Evolutionary conservation across 2,113 vertebrate genomes (phyloP), one percentile per base, ranked within the genome.

Genomic region (Megaceryle maxima): DNA sequence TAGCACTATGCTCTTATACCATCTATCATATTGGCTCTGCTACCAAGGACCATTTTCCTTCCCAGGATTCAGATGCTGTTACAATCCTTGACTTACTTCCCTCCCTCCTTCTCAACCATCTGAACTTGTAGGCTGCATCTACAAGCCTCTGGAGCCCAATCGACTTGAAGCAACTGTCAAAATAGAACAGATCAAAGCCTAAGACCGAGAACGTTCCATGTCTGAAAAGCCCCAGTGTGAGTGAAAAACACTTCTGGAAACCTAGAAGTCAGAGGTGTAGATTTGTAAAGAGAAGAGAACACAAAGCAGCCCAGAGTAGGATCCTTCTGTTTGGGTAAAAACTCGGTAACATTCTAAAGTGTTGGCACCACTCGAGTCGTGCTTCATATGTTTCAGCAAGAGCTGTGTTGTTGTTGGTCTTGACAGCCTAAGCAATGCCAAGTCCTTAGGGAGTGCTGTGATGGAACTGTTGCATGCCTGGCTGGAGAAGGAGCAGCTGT

Each of bases 401-500:
- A 3, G 0, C 66, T 7, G 57, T 66, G 83, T 0, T 90, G 72
- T 19, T 92, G 76, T 22, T 63, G 91, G 78, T 81, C 67, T 14
- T 62, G 92, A 90, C 66, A 77, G 82, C 17, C 25, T 0, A 3
- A 78, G 75, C 82, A 13, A 50, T 81, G 83, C 83, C 82, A 83
- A 86, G 64, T 85, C 83, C 70, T 44, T 4, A 1, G 87, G 79
- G 90, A 87, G 37, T 0, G 12, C 50, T 37, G 62, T 83, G 59
- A 9, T 17, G 64, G 53, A 81, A 72, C 48, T 60, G 51, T 14
- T 70, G 70, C 74, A 33, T 51, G 83, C 51, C 88, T 82, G 66
- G 67, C 70, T 90, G 55, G 41, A 94, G 69, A 44, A 92, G 83
- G 13, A 94, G 83, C 89, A 95, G 91, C 91, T 92, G 78, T 6